Conservation (phyloP, 2,113 vertebrate genomes). For the Atherinomorus stipes region DNA sequence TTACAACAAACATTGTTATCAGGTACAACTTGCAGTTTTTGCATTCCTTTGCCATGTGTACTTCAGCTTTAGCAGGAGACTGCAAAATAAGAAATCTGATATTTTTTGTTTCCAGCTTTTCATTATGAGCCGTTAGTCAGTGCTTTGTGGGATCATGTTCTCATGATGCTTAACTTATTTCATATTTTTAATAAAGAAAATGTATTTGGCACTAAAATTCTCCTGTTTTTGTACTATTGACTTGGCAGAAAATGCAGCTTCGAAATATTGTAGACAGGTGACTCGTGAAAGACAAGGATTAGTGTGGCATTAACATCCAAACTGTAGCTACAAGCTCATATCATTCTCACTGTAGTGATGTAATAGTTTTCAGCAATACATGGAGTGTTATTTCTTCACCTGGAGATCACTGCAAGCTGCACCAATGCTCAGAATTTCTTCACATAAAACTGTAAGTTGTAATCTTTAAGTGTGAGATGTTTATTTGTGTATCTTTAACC, state of each 20-base stretch:
- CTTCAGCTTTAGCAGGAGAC: conserved; percentile 48
- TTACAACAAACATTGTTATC: conserved; percentile 49
- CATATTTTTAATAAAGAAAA: not conserved
- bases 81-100: conserved; percentile 20
- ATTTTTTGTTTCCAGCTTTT: conserved; percentile 57
- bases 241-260: conserved; percentile 58
- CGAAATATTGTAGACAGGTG: conserved; percentile 29
- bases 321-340: conserved; percentile 51
- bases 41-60: conserved; percentile 67
- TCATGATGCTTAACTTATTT: conserved; percentile 29
- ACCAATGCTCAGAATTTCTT: conserved; percentile 36
- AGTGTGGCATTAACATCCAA: conserved; percentile 40
- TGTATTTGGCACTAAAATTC: not conserved
- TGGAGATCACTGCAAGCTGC: conserved; percentile 32
- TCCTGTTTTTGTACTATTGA: conserved; percentile 34
- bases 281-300: conserved; percentile 36
- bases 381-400: conserved; percentile 32
- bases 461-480: conserved; percentile 66
- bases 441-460: conserved; percentile 53
- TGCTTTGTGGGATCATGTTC: conserved; percentile 40
- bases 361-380: conserved; percentile 53
- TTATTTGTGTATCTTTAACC: conserved; percentile 64
- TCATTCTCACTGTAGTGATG: conserved; percentile 51
- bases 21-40: conserved; percentile 63
- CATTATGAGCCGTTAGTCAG: conserved; percentile 49